Percentiles rank a stretch among this genome's conserved stretches.
Evolutionary conservation across 2,113 vertebrate genomes (phyloP).

Genomic region (Anthoscopus minutus): DNA sequence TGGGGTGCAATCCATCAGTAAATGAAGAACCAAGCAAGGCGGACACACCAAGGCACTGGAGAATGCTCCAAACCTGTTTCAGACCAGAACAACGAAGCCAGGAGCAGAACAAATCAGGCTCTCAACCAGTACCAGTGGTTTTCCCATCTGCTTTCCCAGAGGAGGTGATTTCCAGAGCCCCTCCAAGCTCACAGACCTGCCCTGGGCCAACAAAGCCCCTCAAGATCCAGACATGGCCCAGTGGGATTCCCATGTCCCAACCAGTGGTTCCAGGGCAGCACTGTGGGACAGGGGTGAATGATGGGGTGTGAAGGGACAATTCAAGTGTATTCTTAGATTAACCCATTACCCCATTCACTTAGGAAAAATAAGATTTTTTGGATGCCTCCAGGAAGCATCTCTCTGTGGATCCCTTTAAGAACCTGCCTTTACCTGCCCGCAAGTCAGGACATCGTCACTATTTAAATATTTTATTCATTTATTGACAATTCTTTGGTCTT

Average conservation of each 20-base stretch:
- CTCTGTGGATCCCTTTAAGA: not conserved
- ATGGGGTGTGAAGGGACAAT: not conserved
- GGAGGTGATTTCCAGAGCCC: not conserved
- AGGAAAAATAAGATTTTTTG: not conserved
- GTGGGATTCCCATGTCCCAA: not conserved
- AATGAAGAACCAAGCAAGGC: not conserved
- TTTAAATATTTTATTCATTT: not conserved
- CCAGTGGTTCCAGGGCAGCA: not conserved
- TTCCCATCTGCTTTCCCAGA: not conserved
- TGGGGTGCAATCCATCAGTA: too few relatives aligned
- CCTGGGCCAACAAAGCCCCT: not conserved
- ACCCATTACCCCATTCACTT: not conserved
- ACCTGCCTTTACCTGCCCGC: not conserved
- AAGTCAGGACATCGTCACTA: not conserved
- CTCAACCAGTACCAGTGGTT: rapidly evolving
- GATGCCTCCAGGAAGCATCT: not conserved
- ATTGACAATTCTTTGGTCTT: not conserved
- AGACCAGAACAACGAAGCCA: not conserved
- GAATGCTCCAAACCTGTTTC: not conserved
- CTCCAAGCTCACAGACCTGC: not conserved
- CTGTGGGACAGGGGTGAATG: not conserved
- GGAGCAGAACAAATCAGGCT: not conserved
- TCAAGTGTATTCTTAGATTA: not conserved
- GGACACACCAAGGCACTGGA: not conserved
- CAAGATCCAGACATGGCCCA: rapidly evolving